Base-by-base conservation (phyloP, 2,113 vertebrate genomes). In the Scopus umbretta region DNA sequence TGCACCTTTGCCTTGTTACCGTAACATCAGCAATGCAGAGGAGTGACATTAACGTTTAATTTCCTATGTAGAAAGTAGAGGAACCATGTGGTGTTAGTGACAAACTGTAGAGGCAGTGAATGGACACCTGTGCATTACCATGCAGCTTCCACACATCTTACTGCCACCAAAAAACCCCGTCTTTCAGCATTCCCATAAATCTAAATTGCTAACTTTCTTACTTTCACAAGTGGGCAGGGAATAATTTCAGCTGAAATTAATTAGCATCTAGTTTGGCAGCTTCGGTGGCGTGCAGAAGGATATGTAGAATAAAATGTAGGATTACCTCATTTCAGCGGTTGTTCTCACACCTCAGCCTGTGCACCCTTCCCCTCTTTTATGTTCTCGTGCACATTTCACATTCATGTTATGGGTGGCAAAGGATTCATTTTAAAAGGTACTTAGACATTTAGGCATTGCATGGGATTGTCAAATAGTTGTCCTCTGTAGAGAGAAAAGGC, bases 191-290 rank as follows among this genome's bases (percentile, higher is more conserved):
- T 86, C 30, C 27, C 8, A 17, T 36, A 88, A 80, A 88, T 23
- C 13, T 62, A 55, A 93, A 92, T 53, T 91, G 47, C 50, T 55
- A 38, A 81, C 45, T 63, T 36, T 53, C 34, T 30, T 90, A 36
- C 20, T 59, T 55, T 75, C 78, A 88, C 34, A 56, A 55, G 49
- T 59, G 34, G 42, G 23, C 23, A 86, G 68, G 67, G 76, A 92
- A 86, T 73, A 74, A 92, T 86, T 94, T 89, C 50, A 75, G 9
- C 20, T 40, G 43, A 72, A 83, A 80, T 88, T 79, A 65, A 63
- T 75, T 81, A 80, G 17, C 45, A 67, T 7, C 38, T 67, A 13
- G 4, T 65, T 88, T 42, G 16, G 12, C 19, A 63, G 2, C 23
- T 45, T 72, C 65, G 74, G 30, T 10, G 19, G 25, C 21, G 17